A percentile compares a stretch with the other conserved stretches of the same genome.
phyloP scores from a whole-genome alignment of 2,888 invertebrate species.

The Xestia sexstrigata region DNA sequence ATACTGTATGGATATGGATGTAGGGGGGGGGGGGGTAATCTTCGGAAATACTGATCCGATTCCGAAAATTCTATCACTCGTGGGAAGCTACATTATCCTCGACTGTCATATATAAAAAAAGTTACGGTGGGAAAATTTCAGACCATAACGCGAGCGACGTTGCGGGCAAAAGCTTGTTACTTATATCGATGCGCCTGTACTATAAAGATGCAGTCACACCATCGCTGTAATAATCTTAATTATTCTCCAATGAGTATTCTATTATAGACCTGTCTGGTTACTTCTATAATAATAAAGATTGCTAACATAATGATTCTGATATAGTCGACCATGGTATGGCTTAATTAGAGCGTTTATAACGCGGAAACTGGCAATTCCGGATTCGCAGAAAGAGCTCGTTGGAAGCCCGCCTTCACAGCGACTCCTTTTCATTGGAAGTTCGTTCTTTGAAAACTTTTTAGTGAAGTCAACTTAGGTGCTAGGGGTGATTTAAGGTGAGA shows the following conservation, averaged over 20 bases:
- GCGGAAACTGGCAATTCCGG: constrained; percentile 32
- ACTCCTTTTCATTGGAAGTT: constrained; percentile 31
- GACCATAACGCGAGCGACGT: background rate
- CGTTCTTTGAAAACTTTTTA: constrained; percentile 24
- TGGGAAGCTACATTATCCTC: background rate
- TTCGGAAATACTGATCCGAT: background rate
- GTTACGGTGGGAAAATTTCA: background rate
- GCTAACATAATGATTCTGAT: constrained; percentile 29
- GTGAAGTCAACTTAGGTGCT: constrained; percentile 29
- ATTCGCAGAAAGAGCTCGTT: constrained; percentile 37
- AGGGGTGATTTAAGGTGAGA: constrained; percentile 4
- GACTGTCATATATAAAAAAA: background rate
- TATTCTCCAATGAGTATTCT: background rate
- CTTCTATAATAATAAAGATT: constrained; percentile 28
- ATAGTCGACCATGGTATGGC: constrained; percentile 22
- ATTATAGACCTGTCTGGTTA: background rate
- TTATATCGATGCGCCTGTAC: background rate
- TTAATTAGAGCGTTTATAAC: constrained; percentile 28
- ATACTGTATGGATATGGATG: background rate
- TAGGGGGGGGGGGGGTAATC: background rate
- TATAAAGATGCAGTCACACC: background rate
- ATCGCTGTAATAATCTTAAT: constrained; percentile 5
- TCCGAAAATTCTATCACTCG: background rate
- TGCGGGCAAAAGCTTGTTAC: background rate
- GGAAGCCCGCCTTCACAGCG: constrained; percentile 9